Percentiles rank a stretch among this genome's conserved stretches.
Conservation (phyloP, 2,797 vertebrate species). For the Stomatorhinus walkeri region DNA sequence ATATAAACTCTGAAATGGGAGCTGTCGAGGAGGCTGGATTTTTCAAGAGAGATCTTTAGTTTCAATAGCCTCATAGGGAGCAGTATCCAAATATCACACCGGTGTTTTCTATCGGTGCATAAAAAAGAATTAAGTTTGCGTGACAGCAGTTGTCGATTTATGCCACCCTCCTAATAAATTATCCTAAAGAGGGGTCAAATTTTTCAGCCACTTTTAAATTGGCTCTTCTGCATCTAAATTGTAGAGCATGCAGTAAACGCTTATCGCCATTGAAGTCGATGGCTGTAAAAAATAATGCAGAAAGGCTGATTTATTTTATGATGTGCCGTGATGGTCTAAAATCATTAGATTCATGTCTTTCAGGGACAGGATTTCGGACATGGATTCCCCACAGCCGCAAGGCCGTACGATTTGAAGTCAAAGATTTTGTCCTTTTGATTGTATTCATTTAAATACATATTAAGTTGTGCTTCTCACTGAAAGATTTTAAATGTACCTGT, state of each 20-base stretch:
- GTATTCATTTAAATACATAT: background rate
- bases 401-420: background rate
- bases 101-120: conserved; percentile 19
- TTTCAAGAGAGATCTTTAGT: background rate
- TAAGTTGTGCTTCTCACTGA: background rate
- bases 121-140: conserved; percentile 24
- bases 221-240: conserved; percentile 29
- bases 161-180: conserved; percentile 27
- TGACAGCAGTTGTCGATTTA: conserved; percentile 20
- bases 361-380: conserved; percentile 38
- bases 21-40: background rate
- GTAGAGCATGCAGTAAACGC: conserved; percentile 25
- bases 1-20: background rate
- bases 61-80: background rate
- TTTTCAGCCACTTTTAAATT: conserved; percentile 27
- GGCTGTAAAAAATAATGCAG: conserved; percentile 22
- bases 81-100: background rate
- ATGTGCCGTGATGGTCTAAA: background rate
- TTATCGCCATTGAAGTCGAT: conserved; percentile 19
- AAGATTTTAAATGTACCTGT: background rate
- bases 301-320: background rate
- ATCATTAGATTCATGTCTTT: conserved; percentile 41
- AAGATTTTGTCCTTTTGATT: background rate
- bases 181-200: conserved; percentile 27
- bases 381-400: background rate